Base-by-base conservation (phyloP, 2,113 vertebrate species). In the Uria lomvia region DNA sequence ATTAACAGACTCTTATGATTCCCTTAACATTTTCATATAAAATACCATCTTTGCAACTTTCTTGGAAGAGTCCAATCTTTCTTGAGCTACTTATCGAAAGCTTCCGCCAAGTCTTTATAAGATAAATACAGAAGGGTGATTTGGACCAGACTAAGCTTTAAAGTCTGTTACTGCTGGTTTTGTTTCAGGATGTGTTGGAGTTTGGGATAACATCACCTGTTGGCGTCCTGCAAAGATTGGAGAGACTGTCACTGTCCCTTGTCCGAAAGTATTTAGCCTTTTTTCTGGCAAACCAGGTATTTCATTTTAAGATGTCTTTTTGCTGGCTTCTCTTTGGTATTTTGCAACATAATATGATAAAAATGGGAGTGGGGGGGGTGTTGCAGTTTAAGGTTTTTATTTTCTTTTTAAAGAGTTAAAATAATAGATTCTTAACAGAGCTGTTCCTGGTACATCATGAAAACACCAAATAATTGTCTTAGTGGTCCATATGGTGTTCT, bases 131-230 rank as follows among this genome's bases (percentile, higher is more conserved):
- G 38, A 15, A 59, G 23, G 16, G 19, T 36, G 20, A 60, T 58
- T 29, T 10, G 4, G 16, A 68, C 45, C 34, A 47, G 43, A 21
- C 88, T 67, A 65, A 45, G 10, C 5, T 79, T 93, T 92, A 38
- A 94, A 60, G 29, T n/a, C 30, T 85, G 2, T 79, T 95, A 47
- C 62, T 8, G 5, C 56, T 85, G 75, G 1, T 91, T 96, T 87
- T 95, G 8, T 95, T 96, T 26, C 86, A 92, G 99, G 98, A 53
- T 99, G 98, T 96, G 78, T 94, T 66, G 98, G 98, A 38, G 22
- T 97, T 90, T 99, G 98, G 98, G 98, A 99, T 97, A 98, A 99
- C 90, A 94, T 99, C 75, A 98, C 98, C 0, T 99, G 98, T 40
- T 99, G 98, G 98, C 97, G 62, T 47, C 97, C 97, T 22, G 98